phyloP scores from a whole-genome alignment of 1,140 invertebrate genomes.

The Drosophila kepulauana region DNA sequence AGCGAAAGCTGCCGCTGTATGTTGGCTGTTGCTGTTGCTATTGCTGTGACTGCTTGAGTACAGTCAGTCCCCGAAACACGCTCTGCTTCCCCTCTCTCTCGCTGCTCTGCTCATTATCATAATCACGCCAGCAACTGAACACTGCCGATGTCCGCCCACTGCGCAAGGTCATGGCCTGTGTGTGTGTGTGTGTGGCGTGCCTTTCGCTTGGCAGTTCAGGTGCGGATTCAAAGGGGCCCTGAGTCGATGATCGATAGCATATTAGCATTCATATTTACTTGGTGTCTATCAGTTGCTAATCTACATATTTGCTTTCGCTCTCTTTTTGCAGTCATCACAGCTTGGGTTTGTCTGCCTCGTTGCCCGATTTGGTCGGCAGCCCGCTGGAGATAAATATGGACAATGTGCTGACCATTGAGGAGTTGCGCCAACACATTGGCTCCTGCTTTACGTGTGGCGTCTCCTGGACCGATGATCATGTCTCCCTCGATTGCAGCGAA shows the following conservation, averaged over 20 bases:
- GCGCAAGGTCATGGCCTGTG: constrained; percentile 49
- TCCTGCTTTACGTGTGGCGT: constrained; percentile 93
- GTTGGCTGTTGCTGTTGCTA: constrained; percentile 2
- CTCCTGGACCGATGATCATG: constrained; percentile 92
- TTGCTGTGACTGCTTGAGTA: constrained; percentile 42
- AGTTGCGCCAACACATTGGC: constrained; percentile 88
- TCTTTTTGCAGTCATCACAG: constrained; percentile 73
- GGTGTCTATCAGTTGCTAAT: constrained; percentile 20
- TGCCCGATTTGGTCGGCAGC: constrained; percentile 82
- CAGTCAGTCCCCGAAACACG: constrained; percentile 36
- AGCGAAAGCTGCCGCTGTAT: constrained; percentile 62
- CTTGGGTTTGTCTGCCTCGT: constrained; percentile 80
- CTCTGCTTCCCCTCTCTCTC: constrained; percentile 3
- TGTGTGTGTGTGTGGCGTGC: constrained; percentile 11
- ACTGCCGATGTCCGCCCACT: constrained; percentile 33
- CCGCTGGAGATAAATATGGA: constrained; percentile 84
- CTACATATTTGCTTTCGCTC: constrained; percentile 11
- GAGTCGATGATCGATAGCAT: background rate
- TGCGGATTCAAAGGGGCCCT: constrained; percentile 19
- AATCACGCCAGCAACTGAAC: constrained; percentile 61
- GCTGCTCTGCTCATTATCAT: constrained; percentile 67
- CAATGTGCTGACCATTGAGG: constrained; percentile 89
- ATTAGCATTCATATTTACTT: constrained; percentile 12
- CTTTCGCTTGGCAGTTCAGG: constrained; percentile 26
- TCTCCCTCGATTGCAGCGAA: constrained; percentile 92